Evolutionary conservation across 2,888 invertebrate species (phyloP).

Genomic region (Hydropsyche betteni): DNA sequence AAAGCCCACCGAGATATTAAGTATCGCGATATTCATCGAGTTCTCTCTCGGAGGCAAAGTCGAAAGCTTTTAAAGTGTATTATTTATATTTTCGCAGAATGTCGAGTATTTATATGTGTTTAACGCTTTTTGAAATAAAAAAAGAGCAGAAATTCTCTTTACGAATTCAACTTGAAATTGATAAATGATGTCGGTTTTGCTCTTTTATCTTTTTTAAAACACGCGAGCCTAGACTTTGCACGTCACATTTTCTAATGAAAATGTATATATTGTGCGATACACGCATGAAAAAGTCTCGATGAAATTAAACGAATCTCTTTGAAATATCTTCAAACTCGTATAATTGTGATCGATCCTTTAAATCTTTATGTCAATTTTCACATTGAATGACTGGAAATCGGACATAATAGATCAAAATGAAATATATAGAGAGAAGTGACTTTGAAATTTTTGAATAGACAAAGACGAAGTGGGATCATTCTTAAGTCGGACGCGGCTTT

Average conservation of each 20-base stretch:
- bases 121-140: background rate
- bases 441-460: too few species aligned
- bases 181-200: conserved; percentile 18
- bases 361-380: too few species aligned
- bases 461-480: too few species aligned
- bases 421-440: too few species aligned
- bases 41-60: background rate
- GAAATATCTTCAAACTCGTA: too few species aligned
- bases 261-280: too few species aligned
- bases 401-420: too few species aligned
- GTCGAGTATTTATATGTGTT: background rate
- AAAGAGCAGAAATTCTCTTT: conserved; percentile 13
- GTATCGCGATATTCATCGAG: background rate
- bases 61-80: background rate
- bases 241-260: conserved; percentile 13
- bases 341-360: too few species aligned
- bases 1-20: background rate
- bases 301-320: too few species aligned
- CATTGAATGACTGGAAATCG: too few species aligned
- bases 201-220: conserved; percentile 17
- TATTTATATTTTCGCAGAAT: conserved; percentile 3
- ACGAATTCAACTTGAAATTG: conserved; percentile 30
- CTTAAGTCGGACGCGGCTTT: background rate
- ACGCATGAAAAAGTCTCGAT: too few species aligned
- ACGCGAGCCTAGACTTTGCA: conserved; percentile 8